phyloP scores from a whole-genome alignment of 2,113 vertebrate genomes.

The Halcyon senegalensis region DNA sequence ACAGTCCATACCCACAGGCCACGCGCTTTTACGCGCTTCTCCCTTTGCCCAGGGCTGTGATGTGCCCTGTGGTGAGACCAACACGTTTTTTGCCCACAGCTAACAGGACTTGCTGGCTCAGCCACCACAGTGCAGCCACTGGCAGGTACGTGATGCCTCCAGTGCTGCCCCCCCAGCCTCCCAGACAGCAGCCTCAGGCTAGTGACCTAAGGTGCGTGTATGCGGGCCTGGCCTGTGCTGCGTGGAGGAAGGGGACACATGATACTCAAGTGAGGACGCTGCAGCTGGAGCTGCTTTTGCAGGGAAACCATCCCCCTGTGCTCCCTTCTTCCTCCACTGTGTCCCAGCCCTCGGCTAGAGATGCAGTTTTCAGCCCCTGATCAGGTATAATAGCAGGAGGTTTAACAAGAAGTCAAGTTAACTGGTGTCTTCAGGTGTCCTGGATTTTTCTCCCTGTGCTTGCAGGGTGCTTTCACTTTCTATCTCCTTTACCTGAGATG shows the following conservation, averaged over 20 bases:
- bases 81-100: background rate
- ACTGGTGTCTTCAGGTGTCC: background rate
- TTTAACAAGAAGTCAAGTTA: background rate
- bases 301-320: background rate
- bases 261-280: background rate
- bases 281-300: background rate
- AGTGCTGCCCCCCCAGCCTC: background rate
- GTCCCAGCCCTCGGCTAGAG: background rate
- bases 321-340: background rate
- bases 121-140: rapidly evolving
- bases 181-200: background rate
- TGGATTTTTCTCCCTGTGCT: background rate
- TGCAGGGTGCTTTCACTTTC: background rate
- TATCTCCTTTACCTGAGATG: background rate
- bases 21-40: rapidly evolving
- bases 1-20: background rate
- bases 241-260: rapidly evolving
- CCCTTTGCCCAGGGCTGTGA: background rate
- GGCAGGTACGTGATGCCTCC: rapidly evolving
- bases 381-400: rapidly evolving
- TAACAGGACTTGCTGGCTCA: background rate
- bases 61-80: background rate
- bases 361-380: rapidly evolving
- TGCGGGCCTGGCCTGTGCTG: rapidly evolving
- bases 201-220: background rate